Conservation (phyloP, 92 coral and sea anemone species). For the Micromussa lordhowensis region DNA sequence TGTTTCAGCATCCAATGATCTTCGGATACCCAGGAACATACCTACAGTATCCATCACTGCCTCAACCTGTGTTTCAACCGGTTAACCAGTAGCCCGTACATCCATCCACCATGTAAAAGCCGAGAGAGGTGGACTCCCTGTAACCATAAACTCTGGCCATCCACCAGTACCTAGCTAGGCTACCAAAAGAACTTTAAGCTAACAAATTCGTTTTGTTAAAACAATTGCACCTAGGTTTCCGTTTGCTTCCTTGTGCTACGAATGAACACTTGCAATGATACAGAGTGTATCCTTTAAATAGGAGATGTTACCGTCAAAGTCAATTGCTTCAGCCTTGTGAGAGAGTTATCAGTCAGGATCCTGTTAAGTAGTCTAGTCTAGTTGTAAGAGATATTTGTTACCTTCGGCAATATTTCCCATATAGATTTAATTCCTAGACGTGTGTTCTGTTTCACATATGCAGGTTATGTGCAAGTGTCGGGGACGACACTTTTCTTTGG, state of each 20-base stretch:
- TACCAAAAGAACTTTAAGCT: constrained; percentile 26
- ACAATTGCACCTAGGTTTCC: constrained; percentile 6
- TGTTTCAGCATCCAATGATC: constrained; percentile 31
- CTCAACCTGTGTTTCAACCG: constrained; percentile 4
- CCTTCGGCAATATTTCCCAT: constrained; percentile 7
- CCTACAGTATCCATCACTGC: constrained; percentile 4
- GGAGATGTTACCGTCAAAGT: background rate
- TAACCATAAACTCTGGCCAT: constrained; percentile 16
- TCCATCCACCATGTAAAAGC: background rate
- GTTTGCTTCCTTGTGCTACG: background rate
- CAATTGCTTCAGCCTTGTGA: constrained; percentile 17
- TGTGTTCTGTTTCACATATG: background rate
- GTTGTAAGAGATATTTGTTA: background rate
- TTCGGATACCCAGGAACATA: background rate
- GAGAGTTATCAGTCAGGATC: constrained; percentile 13
- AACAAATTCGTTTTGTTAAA: background rate
- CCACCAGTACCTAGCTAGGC: constrained; percentile 30
- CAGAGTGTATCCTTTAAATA: no score
- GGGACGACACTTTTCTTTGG: constrained; percentile 42
- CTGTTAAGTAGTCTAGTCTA: background rate
- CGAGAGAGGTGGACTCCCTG: no score
- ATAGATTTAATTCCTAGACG: background rate
- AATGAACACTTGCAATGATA: no score
- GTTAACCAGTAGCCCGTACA: constrained; percentile 16
- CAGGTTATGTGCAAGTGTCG: constrained; percentile 25